Evolutionary conservation across 2,113 vertebrate genomes (phyloP).

Genomic region (Theropithecus gelada): DNA sequence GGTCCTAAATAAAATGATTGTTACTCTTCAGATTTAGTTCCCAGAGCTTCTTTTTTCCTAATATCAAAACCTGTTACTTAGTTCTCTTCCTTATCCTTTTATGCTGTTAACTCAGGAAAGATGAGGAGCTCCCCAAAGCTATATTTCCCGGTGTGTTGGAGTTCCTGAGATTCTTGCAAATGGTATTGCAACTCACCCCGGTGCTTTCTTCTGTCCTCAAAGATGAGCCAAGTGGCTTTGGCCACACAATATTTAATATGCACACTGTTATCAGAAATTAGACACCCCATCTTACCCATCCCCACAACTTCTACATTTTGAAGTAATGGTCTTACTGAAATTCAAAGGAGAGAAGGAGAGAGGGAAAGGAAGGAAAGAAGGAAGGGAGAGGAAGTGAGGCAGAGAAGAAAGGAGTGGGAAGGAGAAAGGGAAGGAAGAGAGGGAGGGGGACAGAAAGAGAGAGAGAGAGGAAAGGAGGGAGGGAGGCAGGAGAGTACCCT

Average conservation of each 20-base stretch:
- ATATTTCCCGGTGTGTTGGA: rapidly evolving
- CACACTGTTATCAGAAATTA: not conserved
- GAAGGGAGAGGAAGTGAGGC: no score
- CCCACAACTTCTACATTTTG: not conserved
- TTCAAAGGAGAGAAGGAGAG: not conserved
- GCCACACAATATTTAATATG: not conserved
- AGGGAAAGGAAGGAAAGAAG: not conserved
- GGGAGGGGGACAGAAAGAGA: no score
- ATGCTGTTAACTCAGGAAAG: not conserved
- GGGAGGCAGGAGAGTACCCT: not conserved
- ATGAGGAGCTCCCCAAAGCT: rapidly evolving
- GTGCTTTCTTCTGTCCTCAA: not conserved
- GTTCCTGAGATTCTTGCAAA: not conserved
- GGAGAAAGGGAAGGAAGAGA: not conserved
- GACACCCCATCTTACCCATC: rapidly evolving
- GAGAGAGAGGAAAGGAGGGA: no score
- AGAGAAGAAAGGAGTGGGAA: not conserved
- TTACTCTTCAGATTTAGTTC: not conserved
- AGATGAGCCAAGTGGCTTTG: not conserved
- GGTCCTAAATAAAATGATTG: not conserved
- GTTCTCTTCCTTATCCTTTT: not conserved
- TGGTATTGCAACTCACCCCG: rapidly evolving
- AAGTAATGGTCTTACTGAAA: not conserved
- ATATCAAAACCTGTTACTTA: not conserved
- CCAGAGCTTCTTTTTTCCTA: not conserved